phyloP scores from a whole-genome alignment of 2,113 vertebrate genomes.

The Chaetodon auriga region DNA sequence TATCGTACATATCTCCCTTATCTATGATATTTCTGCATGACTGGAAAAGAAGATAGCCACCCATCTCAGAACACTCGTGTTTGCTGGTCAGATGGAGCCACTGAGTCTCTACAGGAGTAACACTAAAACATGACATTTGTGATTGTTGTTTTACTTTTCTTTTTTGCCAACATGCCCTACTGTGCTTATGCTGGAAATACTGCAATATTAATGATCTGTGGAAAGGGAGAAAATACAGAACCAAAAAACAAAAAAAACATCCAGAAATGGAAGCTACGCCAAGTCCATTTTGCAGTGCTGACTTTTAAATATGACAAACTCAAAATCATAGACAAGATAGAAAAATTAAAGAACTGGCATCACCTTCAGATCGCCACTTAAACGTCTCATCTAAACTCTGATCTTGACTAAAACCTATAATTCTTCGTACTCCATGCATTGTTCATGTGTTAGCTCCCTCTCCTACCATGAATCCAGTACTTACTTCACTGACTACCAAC shows the following conservation, averaged over 20 bases:
- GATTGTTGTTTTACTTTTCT: not conserved
- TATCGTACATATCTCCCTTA: not conserved
- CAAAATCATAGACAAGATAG: not conserved
- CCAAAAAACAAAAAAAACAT: not conserved
- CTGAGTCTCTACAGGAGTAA: not conserved
- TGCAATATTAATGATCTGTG: not conserved
- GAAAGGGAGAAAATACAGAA: not conserved
- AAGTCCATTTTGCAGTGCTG: not conserved
- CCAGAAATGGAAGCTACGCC: not conserved
- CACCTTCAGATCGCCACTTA: not conserved
- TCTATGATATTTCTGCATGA: not conserved
- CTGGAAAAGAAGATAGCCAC: not conserved
- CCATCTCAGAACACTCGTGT: not conserved
- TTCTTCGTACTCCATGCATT: not conserved
- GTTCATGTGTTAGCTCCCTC: not conserved
- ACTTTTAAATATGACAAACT: not conserved
- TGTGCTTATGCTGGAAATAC: not conserved
- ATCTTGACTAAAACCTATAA: not conserved
- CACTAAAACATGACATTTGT: not conserved
- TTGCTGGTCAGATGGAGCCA: not conserved
- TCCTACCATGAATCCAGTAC: constrained; percentile 6
- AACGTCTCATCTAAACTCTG: not conserved
- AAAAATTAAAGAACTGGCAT: not conserved
- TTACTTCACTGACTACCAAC: not conserved
- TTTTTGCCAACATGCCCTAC: not conserved